These are phyloP conservation scores for Penaeus vannamei DNA, from an alignment of 1,140 invertebrate species.

Conservation along the genomic window DNA sequence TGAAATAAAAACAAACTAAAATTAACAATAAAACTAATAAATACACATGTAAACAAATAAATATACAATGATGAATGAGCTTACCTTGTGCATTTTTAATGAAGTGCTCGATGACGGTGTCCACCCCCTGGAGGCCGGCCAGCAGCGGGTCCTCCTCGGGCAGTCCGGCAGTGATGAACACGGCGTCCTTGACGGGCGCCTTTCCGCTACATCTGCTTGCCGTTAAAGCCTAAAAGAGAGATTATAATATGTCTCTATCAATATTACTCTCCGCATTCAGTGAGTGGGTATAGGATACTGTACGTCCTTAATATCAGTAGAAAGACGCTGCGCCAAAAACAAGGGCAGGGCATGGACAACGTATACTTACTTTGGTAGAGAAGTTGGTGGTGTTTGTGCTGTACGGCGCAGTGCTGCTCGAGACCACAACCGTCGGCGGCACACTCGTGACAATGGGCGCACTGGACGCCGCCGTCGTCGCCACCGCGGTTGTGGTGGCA, in stretches of 20 bases:
- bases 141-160: conserved; percentile 55
- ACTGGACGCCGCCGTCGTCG: conserved; percentile 9
- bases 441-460: conserved; percentile 29
- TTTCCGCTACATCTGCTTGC: not conserved
- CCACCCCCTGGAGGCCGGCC: conserved; percentile 49
- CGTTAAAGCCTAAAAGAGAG: conserved; percentile 12
- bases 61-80: not conserved
- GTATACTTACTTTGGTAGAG: no score
- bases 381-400: no score
- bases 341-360: no score
- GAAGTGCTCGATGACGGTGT: conserved; percentile 61
- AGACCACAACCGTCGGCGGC: not conserved
- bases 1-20: no score
- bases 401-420: conserved; percentile 26
- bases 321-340: no score
- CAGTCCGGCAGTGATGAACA: conserved; percentile 28
- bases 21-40: no score
- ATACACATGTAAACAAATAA: not conserved
- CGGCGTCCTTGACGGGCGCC: conserved; percentile 33
- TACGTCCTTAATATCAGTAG: no score
- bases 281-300: no score
- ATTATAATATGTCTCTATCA: no score
- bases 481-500: conserved; percentile 17
- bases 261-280: no score
- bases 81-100: conserved; percentile 62